Percentiles rank a stretch among this genome's conserved stretches.
These are phyloP conservation scores for Bombus breviceps DNA, from an alignment of 1,140 invertebrate genomes.

Conservation along the genomic window DNA sequence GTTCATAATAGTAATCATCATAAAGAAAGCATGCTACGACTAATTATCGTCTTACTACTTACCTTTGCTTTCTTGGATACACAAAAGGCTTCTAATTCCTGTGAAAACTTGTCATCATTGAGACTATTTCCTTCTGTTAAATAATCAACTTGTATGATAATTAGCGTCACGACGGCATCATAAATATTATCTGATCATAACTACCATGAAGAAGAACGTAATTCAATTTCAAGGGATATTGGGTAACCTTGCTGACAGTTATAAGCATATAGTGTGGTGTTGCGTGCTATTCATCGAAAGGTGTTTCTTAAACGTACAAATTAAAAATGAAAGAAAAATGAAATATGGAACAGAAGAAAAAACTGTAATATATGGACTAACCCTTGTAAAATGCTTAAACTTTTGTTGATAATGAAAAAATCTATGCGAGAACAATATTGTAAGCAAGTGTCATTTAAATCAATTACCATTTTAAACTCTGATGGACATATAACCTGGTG, in stretches of 20 bases:
- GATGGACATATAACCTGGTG: conserved; percentile 78
- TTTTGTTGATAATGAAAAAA: conserved; percentile 81
- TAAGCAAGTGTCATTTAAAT: conserved; percentile 78
- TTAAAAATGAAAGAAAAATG: conserved; percentile 69
- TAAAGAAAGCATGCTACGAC: conserved; percentile 72
- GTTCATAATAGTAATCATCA: conserved; percentile 66
- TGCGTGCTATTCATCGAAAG: conserved; percentile 76
- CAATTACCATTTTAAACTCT: conserved; percentile 76
- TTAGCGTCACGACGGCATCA: conserved; percentile 75
- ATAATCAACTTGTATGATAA: conserved; percentile 78
- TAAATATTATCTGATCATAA: conserved; percentile 76
- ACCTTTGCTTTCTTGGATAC: conserved; percentile 76
- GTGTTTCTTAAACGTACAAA: conserved; percentile 80
- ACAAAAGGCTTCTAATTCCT: conserved; percentile 67
- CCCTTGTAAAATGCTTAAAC: conserved; percentile 80
- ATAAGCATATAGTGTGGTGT: conserved; percentile 73
- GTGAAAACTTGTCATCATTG: conserved; percentile 65
- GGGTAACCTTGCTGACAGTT: conserved; percentile 67
- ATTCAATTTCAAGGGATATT: conserved; percentile 68
- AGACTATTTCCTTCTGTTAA: conserved; percentile 70
- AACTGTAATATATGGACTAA: conserved; percentile 76
- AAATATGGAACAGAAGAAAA: conserved; percentile 64
- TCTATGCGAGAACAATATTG: conserved; percentile 80
- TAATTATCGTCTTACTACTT: conserved; percentile 76
- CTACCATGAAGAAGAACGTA: conserved; percentile 66